Percentiles rank a stretch among this genome's conserved stretches.
Evolutionary conservation across 2,113 vertebrate genomes (phyloP).

Genomic region (human (Homo sapiens)): DNA sequence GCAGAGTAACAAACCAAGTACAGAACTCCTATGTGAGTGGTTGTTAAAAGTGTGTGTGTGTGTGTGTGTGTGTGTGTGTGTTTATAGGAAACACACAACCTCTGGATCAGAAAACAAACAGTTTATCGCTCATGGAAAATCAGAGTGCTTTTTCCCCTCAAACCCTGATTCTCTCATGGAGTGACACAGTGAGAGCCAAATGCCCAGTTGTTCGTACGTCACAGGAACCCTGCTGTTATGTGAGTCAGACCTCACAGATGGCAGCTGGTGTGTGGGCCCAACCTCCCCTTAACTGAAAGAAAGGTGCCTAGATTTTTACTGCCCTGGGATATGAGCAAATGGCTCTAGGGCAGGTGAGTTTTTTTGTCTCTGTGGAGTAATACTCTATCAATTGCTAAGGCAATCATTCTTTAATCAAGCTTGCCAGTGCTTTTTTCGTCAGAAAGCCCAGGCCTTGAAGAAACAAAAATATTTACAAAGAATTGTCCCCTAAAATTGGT

Average conservation of each 20-base stretch:
- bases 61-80: background rate
- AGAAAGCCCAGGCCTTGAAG: background rate
- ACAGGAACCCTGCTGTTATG: no score
- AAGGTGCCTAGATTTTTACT: background rate
- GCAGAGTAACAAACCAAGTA: rapidly evolving
- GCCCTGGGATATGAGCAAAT: background rate
- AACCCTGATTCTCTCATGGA: background rate
- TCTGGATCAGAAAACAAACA: background rate
- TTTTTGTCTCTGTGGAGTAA: background rate
- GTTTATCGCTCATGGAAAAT: background rate
- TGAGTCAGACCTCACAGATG: background rate
- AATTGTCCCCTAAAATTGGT: background rate
- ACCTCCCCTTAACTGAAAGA: background rate
- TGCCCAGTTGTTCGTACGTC: background rate
- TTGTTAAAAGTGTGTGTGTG: background rate
- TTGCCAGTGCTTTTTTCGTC: background rate
- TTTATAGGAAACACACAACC: background rate
- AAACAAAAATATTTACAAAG: background rate
- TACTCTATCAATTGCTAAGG: background rate
- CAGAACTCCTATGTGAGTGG: background rate
- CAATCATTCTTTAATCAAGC: background rate
- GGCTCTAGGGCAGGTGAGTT: background rate
- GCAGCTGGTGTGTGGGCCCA: background rate
- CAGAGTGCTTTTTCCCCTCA: background rate
- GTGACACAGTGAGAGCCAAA: background rate